Evolutionary conservation across 2,113 vertebrate genomes (phyloP), one percentile per base, ranked within the genome.

Genomic region (Mola mola): DNA sequence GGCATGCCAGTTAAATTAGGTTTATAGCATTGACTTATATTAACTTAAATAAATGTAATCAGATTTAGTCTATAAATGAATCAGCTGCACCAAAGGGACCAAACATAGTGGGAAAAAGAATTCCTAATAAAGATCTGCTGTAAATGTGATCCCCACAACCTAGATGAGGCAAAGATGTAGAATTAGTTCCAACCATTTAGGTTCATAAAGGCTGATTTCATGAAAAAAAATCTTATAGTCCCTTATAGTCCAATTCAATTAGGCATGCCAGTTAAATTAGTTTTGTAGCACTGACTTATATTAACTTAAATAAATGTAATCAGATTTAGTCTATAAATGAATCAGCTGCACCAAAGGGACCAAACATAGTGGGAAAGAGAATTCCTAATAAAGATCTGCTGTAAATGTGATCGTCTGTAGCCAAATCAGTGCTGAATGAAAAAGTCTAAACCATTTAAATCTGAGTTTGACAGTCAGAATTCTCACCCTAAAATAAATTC

Each of bases 11-110:
- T 17, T 43, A 4, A 40, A 26, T 8, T 9, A 20, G 19, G 26
- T 24, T 24, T 57, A 12, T 24, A 33, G 20, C 37, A 22, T 15
- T 43, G 11, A 11, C 13, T 24, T 49, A 5, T 37, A 8, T 40
- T 4, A 10, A 44, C 13, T 40, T 29, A 13, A 21, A 72, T 28
- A 1, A 37, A 2, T n/a, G 13, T 38, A 17, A 56, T 47, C 15
- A 26, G 40, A 57, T 56, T 48, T 7, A 12, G 16, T 24, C 21
- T 49, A 25, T 48, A 25, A 68, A 17, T 22, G 2, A 37, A 36
- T 28, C 7, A 22, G 11, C 13, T 21, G n/a, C 38, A 17, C 12
- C 8, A 55, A 8, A 43, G 25, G 37, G n/a, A n/a, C n/a, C 10
- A 2, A 13, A 41, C 13, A 9, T n/a, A n/a, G n/a, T n/a, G 3